Conservation (phyloP, 1,140 invertebrate species). For the Eriocheir sinensis region DNA sequence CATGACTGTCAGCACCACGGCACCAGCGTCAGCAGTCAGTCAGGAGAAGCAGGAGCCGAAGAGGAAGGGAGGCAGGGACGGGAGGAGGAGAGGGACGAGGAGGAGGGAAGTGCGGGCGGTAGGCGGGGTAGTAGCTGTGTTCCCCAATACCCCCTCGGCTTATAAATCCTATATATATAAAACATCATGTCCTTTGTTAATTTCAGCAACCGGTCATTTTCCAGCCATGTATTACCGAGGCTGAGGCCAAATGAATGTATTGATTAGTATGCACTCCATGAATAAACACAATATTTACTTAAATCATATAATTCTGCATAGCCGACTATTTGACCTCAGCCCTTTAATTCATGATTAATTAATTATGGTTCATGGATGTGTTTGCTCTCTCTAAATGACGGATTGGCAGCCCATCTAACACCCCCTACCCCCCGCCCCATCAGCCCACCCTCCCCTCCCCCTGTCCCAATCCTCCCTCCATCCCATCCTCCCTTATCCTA, state of each 20-base stretch:
- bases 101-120: too few relatives aligned
- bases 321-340: slow-evolving; percentile 60
- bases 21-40: not conserved
- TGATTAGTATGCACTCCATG: slow-evolving; percentile 45
- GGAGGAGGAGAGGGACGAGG: too few relatives aligned
- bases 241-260: slow-evolving; percentile 19
- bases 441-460: too few relatives aligned
- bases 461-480: not conserved
- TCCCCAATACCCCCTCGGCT: not conserved
- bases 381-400: slow-evolving; percentile 59
- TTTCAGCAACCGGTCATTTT: slow-evolving; percentile 24
- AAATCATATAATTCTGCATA: slow-evolving; percentile 54
- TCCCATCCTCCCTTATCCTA: not conserved
- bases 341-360: slow-evolving; percentile 72
- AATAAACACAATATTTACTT: slow-evolving; percentile 61
- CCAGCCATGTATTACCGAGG: slow-evolving; percentile 2
- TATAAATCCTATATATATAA: slow-evolving; percentile 11
- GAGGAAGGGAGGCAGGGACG: not conserved
- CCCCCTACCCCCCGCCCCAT: not conserved
- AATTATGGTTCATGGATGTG: slow-evolving; percentile 65
- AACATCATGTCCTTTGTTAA: slow-evolving; percentile 25
- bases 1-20: not conserved
- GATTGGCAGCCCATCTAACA: slow-evolving; percentile 35
- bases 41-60: too few relatives aligned
- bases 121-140: too few relatives aligned